Evolutionary conservation across 2,888 invertebrate species (phyloP).

Genomic region (Halictus quadricinctus): DNA sequence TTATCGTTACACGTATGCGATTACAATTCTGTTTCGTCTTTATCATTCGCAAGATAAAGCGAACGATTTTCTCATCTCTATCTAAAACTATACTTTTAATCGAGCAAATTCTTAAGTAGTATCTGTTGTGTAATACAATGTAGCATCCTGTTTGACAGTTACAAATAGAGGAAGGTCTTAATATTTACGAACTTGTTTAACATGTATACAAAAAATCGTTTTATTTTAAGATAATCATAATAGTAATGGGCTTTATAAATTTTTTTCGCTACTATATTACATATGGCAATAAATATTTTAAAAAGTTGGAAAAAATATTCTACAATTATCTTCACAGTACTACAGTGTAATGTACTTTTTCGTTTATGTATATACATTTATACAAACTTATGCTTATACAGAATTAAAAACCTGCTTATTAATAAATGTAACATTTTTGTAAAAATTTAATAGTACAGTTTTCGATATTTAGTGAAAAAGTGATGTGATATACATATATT

Average conservation of each 20-base stretch:
- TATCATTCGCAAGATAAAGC: conserved; percentile 32
- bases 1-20: conserved; percentile 11
- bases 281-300: conserved; percentile 63
- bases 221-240: conserved; percentile 59
- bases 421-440: conserved; percentile 46
- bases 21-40: conserved; percentile 13
- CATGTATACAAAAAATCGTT: conserved; percentile 61
- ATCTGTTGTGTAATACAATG: background rate
- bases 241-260: conserved; percentile 53
- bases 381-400: conserved; percentile 59
- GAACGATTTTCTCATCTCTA: background rate
- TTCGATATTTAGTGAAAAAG: conserved; percentile 18
- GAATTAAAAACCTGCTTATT: conserved; percentile 56
- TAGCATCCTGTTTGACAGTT: background rate
- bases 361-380: conserved; percentile 53
- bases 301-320: conserved; percentile 64
- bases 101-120: background rate
- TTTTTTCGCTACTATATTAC: conserved; percentile 46
- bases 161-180: conserved; percentile 40
- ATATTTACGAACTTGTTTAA: conserved; percentile 44
- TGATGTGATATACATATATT: conserved; percentile 15
- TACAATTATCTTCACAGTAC: conserved; percentile 52
- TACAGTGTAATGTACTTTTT: conserved; percentile 48
- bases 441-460: conserved; percentile 50
- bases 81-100: background rate